Percentiles rank a stretch among this genome's conserved stretches.
phyloP scores from a whole-genome alignment of 2,888 invertebrate genomes.

The Patella pellucida region DNA sequence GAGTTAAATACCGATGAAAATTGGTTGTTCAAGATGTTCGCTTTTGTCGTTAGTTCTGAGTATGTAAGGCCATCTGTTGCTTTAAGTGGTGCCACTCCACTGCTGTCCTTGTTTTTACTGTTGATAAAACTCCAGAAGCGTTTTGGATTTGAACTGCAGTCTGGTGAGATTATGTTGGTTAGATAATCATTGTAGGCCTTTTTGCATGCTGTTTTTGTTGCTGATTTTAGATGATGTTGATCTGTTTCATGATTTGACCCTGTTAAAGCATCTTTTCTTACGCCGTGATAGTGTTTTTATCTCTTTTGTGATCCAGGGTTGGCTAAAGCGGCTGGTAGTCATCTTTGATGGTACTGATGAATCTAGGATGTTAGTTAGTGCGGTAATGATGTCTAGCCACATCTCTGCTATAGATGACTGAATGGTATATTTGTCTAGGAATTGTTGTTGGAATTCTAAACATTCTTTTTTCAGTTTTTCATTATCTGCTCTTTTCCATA shows the following conservation, averaged over 20 bases:
- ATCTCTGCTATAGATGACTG: not conserved
- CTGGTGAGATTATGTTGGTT: slow-evolving; percentile 19
- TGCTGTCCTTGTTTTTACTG: slow-evolving; percentile 29
- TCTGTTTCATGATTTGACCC: too few relatives aligned
- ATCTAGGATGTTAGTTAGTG: not conserved
- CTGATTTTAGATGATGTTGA: too few relatives aligned
- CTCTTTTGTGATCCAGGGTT: slow-evolving; percentile 17
- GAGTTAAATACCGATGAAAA: slow-evolving; percentile 33
- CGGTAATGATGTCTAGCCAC: slow-evolving; percentile 10
- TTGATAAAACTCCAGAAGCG: slow-evolving; percentile 35
- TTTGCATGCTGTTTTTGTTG: too few relatives aligned
- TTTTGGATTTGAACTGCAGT: slow-evolving; percentile 25
- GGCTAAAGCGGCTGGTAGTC: slow-evolving; percentile 1
- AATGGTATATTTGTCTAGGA: not conserved
- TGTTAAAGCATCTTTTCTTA: slow-evolving; percentile 12
- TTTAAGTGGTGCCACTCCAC: slow-evolving; percentile 30
- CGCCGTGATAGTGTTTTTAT: slow-evolving; percentile 10
- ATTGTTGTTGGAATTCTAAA: not conserved
- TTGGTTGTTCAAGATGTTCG: slow-evolving; percentile 35
- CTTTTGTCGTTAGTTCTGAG: slow-evolving; percentile 28
- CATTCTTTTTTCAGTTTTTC: not conserved
- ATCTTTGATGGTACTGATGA: slow-evolving; percentile 17
- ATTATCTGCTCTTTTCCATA: slow-evolving; percentile 19
- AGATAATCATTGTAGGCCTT: slow-evolving; percentile 23
- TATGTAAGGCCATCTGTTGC: slow-evolving; percentile 35